These are phyloP conservation scores for Tetramorium bicarinatum DNA, from an alignment of 2,888 invertebrate genomes.

Conservation along the genomic window DNA sequence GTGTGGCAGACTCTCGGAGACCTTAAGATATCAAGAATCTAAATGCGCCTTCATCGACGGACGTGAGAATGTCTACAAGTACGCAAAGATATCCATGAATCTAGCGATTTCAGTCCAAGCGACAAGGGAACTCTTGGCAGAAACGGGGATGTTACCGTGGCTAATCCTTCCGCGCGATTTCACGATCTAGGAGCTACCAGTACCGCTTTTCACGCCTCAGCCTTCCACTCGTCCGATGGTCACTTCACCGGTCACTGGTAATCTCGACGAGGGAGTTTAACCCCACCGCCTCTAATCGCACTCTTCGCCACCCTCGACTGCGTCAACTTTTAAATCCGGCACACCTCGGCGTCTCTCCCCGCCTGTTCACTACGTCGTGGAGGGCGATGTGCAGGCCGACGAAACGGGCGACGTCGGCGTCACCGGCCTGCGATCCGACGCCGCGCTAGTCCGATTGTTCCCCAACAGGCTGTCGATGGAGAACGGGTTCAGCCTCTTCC, in stretches of 20 bases:
- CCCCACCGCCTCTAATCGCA: not conserved
- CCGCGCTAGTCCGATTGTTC: constrained; percentile 79
- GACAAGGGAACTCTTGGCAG: not conserved
- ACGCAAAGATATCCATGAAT: constrained; percentile 44
- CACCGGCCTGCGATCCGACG: constrained; percentile 79
- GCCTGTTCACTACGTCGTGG: constrained; percentile 81
- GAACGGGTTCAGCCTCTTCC: constrained; percentile 93
- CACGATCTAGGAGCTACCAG: constrained; percentile 2
- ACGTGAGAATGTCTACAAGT: constrained; percentile 42
- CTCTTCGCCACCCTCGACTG: constrained; percentile 8
- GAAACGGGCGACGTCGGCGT: constrained; percentile 81
- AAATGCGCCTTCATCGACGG: constrained; percentile 16
- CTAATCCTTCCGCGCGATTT: not conserved
- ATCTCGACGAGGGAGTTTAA: not conserved
- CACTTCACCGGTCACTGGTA: constrained; percentile 36
- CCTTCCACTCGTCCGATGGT: not conserved
- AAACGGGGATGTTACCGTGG: constrained; percentile 19
- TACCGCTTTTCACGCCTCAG: not conserved
- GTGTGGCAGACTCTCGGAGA: not conserved
- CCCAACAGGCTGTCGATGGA: constrained; percentile 95
- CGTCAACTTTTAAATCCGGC: constrained; percentile 25
- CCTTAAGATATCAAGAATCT: constrained; percentile 17
- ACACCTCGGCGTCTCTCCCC: constrained; percentile 15
- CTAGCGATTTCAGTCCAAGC: constrained; percentile 34
- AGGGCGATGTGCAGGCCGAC: constrained; percentile 81